phyloP scores from a whole-genome alignment of 2,888 invertebrate genomes.

The Enchytraeus crypticus region DNA sequence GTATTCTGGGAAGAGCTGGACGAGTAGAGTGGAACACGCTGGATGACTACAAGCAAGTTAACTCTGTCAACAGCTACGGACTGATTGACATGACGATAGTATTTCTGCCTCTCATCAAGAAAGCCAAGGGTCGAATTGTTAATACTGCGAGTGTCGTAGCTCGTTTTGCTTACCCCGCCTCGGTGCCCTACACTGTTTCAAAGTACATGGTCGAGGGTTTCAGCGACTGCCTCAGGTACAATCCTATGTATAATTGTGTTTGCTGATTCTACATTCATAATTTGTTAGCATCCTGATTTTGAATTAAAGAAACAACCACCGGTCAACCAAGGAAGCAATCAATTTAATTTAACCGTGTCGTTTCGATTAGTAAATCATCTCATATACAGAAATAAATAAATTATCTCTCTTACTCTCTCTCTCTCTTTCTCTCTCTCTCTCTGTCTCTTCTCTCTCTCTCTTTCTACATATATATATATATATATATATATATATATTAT shows the following conservation, averaged over 20 bases:
- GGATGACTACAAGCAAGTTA: slow-evolving; percentile 15
- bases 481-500: no score
- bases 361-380: no score
- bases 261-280: no score
- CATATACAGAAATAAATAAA: no score
- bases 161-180: neutral
- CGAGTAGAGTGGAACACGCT: slow-evolving; percentile 15
- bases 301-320: no score
- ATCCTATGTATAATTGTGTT: neutral
- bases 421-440: no score
- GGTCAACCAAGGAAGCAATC: no score
- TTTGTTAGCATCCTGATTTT: no score
- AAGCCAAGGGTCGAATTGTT: slow-evolving; percentile 9
- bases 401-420: no score
- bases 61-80: slow-evolving; percentile 41
- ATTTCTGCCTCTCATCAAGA: slow-evolving; percentile 34
- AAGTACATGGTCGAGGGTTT: slow-evolving; percentile 2
- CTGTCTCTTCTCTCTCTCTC: no score
- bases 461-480: no score
- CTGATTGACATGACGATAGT: slow-evolving; percentile 34
- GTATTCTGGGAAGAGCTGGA: slow-evolving; percentile 24
- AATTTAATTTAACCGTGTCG: no score
- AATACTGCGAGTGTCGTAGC: slow-evolving; percentile 3
- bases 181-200: neutral
- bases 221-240: slow-evolving; percentile 3